phyloP scores from a whole-genome alignment of 2,113 vertebrate species.

The Mionectes macconnelli region DNA sequence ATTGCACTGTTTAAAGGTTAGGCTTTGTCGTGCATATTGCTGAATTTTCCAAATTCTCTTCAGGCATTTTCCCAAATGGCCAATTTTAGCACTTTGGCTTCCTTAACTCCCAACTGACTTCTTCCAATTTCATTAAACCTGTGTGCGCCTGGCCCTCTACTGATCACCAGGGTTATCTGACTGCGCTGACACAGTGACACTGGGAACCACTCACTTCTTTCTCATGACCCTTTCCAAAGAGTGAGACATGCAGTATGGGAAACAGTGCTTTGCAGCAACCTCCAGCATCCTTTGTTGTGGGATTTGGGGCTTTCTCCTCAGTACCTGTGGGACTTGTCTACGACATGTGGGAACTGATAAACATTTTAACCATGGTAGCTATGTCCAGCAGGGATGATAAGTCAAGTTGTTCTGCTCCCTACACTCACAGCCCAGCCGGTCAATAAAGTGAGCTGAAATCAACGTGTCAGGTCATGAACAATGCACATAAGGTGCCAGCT shows the following conservation, averaged over 20 bases:
- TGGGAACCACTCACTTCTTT: background rate
- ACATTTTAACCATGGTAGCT: background rate
- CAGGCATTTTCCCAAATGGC: background rate
- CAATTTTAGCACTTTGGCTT: background rate
- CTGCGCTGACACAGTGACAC: background rate
- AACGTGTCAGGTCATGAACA: background rate
- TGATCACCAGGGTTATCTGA: background rate
- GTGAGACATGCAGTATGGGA: rapidly evolving
- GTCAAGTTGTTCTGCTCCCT: background rate
- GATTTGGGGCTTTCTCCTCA: background rate
- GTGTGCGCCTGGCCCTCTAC: background rate
- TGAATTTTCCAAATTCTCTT: background rate
- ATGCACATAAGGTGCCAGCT: background rate
- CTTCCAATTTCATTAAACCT: background rate
- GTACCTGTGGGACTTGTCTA: background rate
- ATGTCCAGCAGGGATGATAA: background rate
- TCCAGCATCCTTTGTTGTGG: background rate
- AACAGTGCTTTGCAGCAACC: background rate
- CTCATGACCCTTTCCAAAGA: background rate
- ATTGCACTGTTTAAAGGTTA: background rate
- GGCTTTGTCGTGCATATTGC: background rate
- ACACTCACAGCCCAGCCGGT: background rate
- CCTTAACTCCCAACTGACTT: background rate
- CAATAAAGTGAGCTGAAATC: background rate
- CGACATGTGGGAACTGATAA: background rate